Conservation (phyloP, 2,113 vertebrate species). For the Pseudopipra pipra region DNA sequence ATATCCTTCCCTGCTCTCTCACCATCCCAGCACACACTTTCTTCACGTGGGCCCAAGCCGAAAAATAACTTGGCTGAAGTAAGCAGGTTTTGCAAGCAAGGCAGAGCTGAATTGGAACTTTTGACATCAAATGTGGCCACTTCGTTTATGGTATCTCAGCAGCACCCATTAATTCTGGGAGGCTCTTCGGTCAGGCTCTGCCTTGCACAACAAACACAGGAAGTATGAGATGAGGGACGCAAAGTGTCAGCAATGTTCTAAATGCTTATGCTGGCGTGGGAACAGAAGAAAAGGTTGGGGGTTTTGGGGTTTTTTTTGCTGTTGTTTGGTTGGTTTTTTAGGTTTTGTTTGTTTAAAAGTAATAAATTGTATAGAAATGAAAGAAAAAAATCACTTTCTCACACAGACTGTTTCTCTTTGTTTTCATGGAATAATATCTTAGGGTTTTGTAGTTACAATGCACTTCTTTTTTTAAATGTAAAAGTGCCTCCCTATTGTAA, state of each 20-base stretch:
- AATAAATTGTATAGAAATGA: background rate
- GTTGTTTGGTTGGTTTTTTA: background rate
- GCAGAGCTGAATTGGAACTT: background rate
- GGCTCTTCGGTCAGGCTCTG: background rate
- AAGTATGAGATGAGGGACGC: background rate
- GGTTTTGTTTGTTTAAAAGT: background rate
- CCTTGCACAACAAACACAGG: background rate
- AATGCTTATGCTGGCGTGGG: background rate
- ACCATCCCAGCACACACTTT: background rate
- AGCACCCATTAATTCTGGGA: background rate
- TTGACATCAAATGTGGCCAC: background rate
- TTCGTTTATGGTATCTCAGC: background rate
- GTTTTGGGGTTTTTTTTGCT: background rate
- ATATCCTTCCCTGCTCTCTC: background rate
- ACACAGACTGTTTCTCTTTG: background rate
- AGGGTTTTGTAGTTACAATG: background rate
- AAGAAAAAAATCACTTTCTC: background rate
- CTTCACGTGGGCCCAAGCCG: background rate
- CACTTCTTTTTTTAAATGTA: conserved; percentile 7
- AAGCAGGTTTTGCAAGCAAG: background rate
- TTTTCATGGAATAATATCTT: conserved; percentile 11
- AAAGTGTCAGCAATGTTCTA: background rate
- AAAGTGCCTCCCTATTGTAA: conserved; percentile 48
- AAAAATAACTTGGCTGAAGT: background rate
- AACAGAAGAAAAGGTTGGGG: background rate